These are phyloP conservation scores for Drosophila carrolli DNA, from an alignment of 1,140 invertebrate genomes.

Conservation along the genomic window DNA sequence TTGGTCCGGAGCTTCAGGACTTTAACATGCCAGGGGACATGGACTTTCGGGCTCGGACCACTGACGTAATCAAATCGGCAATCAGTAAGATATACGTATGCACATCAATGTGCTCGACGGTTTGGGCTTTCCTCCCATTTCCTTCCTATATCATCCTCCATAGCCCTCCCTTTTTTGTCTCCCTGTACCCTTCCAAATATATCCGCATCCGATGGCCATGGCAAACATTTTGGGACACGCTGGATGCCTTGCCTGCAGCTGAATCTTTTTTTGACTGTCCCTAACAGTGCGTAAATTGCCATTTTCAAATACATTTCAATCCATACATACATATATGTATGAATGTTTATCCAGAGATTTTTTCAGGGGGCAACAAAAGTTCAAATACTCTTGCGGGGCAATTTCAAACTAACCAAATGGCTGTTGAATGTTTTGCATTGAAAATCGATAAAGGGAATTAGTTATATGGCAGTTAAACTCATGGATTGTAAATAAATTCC, in stretches of 20 bases:
- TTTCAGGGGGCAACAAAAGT: constrained; percentile 33
- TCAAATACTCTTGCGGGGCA: constrained; percentile 35
- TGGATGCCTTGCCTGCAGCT: constrained; percentile 64
- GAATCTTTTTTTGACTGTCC: constrained; percentile 62
- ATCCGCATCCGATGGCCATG: constrained; percentile 3
- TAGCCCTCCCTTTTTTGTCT: neutral
- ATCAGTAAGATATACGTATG: constrained; percentile 74
- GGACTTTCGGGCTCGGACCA: constrained; percentile 43
- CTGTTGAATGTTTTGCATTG: constrained; percentile 20
- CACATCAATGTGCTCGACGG: constrained; percentile 67
- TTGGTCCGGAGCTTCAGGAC: constrained; percentile 45
- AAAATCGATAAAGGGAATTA: constrained; percentile 34
- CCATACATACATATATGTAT: constrained; percentile 33
- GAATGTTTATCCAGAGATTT: constrained; percentile 30
- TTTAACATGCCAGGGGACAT: constrained; percentile 61
- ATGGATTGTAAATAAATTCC: constrained; percentile 9
- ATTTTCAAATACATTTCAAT: constrained; percentile 80
- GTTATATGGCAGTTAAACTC: constrained; percentile 24
- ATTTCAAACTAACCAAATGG: constrained; percentile 20
- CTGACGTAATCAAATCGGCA: constrained; percentile 80
- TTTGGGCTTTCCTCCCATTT: constrained; percentile 18
- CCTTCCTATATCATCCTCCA: neutral
- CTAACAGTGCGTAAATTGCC: constrained; percentile 80
- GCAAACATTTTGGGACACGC: constrained; percentile 41
- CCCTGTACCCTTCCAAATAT: neutral